Conservation (phyloP, 2,797 vertebrate genomes). For the Erethizon dorsatum region DNA sequence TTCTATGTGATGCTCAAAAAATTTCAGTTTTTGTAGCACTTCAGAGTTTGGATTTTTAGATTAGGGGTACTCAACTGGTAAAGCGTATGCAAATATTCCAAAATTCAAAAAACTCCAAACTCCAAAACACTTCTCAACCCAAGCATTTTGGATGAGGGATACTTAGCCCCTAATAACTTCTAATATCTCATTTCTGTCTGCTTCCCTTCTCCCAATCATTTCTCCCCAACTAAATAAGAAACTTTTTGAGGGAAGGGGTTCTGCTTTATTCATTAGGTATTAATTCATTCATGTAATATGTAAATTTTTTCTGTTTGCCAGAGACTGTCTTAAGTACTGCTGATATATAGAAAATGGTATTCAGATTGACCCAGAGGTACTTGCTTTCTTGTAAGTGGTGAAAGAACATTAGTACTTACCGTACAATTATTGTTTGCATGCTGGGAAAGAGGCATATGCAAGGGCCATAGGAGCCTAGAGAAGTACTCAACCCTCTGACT, state of each 20-base stretch:
- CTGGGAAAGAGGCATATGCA: background rate
- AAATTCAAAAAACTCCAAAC: background rate
- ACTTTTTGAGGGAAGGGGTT: background rate
- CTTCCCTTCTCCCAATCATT: background rate
- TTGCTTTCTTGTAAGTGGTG: background rate
- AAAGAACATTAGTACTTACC: background rate
- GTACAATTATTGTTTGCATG: background rate
- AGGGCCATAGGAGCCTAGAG: background rate
- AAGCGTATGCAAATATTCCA: background rate
- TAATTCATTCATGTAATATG: conserved; percentile 10
- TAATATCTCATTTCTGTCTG: background rate
- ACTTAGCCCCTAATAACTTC: background rate
- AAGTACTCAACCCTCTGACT: background rate
- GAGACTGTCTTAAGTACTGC: background rate
- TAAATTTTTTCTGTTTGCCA: conserved; percentile 19
- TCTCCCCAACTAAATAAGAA: background rate
- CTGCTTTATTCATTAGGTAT: conserved; percentile 35
- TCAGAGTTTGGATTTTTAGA: background rate
- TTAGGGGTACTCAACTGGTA: background rate
- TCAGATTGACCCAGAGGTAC: background rate
- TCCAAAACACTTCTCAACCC: background rate
- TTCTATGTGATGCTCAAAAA: background rate
- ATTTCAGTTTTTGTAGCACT: background rate
- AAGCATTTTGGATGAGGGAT: background rate
- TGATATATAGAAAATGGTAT: background rate